phyloP scores from a whole-genome alignment of 2,888 invertebrate genomes.

The Eilema griseolum region DNA sequence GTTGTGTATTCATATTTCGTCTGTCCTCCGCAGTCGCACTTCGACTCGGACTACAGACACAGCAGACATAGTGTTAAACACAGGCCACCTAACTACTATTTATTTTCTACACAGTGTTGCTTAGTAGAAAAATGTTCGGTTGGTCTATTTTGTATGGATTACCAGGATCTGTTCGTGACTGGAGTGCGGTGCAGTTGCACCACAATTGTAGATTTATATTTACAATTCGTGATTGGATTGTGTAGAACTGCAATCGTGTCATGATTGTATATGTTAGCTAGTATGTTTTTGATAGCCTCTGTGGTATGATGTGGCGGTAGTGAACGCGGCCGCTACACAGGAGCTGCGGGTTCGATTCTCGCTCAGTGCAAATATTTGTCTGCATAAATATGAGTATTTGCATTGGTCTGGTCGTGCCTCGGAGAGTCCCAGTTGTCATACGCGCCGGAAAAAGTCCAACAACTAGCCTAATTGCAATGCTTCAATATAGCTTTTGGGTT shows the following conservation, averaged over 20 bases:
- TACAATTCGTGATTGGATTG: not conserved
- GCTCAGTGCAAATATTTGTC: too few relatives aligned
- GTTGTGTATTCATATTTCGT: not conserved
- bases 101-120: not conserved
- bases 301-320: too few relatives aligned
- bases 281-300: too few relatives aligned
- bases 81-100: not conserved
- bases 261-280: too few relatives aligned
- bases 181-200: not conserved
- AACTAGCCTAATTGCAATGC: too few relatives aligned
- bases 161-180: not conserved
- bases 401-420: too few relatives aligned
- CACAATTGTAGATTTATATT: not conserved
- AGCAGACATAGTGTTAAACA: not conserved
- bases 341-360: too few relatives aligned
- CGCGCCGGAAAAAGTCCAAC: too few relatives aligned
- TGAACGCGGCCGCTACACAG: too few relatives aligned
- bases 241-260: not conserved
- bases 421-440: too few relatives aligned
- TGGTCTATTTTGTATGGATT: not conserved
- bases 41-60: not conserved
- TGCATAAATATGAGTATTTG: too few relatives aligned
- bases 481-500: too few relatives aligned
- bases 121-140: not conserved
- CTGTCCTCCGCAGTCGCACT: not conserved